Conservation (phyloP, 2,113 vertebrate genomes). For the Siniperca chuatsi region DNA sequence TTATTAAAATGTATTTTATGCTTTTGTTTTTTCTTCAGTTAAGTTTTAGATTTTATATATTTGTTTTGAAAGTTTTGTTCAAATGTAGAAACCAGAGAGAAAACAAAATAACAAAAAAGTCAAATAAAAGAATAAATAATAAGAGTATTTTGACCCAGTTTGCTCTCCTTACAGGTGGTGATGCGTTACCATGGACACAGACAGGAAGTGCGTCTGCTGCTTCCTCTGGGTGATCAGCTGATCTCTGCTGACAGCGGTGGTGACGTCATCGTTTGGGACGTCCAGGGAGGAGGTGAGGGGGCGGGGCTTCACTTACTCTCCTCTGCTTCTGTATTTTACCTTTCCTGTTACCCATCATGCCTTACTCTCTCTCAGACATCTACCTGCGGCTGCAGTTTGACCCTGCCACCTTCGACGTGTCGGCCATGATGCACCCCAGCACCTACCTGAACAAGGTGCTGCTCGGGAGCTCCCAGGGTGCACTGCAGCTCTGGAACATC, state of each 20-base stretch:
- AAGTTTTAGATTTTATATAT: too few relatives aligned
- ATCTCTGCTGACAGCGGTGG: conserved; percentile 92
- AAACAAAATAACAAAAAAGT: neutral
- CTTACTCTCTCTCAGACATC: conserved; percentile 82
- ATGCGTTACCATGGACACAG: conserved; percentile 90
- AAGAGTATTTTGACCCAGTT: neutral
- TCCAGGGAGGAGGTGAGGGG: conserved; percentile 77
- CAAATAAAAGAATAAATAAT: neutral
- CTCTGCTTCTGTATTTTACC: neutral
- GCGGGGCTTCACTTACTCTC: neutral
- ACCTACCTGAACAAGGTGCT: conserved; percentile 98
- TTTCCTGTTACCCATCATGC: conserved; percentile 31
- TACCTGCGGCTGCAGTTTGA: conserved; percentile 92
- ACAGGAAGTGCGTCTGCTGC: conserved; percentile 90
- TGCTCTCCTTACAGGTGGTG: conserved; percentile 85
- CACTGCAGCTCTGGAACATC: conserved; percentile 96
- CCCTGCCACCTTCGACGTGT: conserved; percentile 88
- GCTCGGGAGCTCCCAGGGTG: conserved; percentile 93
- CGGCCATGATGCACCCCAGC: conserved; percentile 94
- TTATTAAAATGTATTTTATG: too few relatives aligned
- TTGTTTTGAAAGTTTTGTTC: too few relatives aligned
- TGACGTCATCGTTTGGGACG: conserved; percentile 92
- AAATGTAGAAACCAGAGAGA: too few relatives aligned
- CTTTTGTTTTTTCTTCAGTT: too few relatives aligned
- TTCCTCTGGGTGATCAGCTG: conserved; percentile 94